phyloP scores from a whole-genome alignment of 1,140 invertebrate species.

The Asbolus verrucosus region DNA sequence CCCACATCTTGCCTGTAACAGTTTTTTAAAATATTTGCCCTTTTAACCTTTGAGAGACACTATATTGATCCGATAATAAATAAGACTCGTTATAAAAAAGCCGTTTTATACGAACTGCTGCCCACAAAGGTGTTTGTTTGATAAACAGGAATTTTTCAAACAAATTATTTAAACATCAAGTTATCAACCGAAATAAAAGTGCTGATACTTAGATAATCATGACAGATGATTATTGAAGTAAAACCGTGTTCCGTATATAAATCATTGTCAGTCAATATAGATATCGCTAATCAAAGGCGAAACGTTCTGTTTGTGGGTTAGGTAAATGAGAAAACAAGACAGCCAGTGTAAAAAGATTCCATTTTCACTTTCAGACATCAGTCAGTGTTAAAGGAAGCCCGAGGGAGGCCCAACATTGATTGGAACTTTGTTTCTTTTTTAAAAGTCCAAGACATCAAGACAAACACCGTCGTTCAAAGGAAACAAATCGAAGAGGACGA shows the following conservation, averaged over 20 bases:
- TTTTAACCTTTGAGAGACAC: background rate
- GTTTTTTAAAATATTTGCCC: background rate
- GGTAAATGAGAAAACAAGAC: background rate
- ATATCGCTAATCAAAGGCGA: conserved; percentile 6
- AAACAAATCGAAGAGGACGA: background rate
- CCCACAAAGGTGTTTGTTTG: background rate
- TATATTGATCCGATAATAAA: background rate
- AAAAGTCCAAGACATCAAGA: conserved; percentile 2
- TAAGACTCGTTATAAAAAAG: background rate
- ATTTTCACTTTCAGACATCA: conserved; percentile 1
- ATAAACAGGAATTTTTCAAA: background rate
- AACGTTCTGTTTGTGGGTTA: conserved; percentile 7
- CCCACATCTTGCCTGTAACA: background rate
- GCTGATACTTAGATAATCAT: conserved; percentile 8
- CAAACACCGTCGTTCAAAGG: conserved; percentile 1
- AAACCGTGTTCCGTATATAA: background rate
- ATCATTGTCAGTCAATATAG: conserved; percentile 3
- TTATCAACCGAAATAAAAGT: background rate
- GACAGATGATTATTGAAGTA: conserved; percentile 10
- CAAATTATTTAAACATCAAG: conserved; percentile 1
- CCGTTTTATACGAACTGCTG: background rate
- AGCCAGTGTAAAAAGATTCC: conserved; percentile 1
- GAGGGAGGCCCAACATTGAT: no score
- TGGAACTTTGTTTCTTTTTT: background rate
- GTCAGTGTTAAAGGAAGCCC: background rate